Evolutionary conservation across 2,797 vertebrate species (phyloP).

Genomic region (Molothrus ater): DNA sequence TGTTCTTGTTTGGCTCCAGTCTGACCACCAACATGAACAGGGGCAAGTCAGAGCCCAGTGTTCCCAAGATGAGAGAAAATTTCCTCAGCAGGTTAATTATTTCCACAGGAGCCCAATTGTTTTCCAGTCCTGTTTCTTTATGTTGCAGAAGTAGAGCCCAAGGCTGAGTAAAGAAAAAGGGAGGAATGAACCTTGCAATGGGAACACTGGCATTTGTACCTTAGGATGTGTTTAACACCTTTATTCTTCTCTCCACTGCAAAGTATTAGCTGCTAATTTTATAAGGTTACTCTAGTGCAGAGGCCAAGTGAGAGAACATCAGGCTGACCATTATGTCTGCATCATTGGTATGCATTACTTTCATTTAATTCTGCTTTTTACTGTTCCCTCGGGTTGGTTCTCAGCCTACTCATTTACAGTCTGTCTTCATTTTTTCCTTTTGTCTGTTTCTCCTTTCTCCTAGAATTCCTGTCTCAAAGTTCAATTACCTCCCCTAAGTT

Average conservation of each 20-base stretch:
- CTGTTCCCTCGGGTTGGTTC: background rate
- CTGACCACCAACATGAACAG: fast-evolving
- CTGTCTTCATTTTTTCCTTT: background rate
- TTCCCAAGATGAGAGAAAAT: background rate
- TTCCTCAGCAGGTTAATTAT: background rate
- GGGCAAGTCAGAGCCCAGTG: background rate
- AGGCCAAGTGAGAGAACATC: background rate
- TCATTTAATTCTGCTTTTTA: background rate
- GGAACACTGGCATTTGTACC: background rate
- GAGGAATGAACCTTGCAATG: background rate
- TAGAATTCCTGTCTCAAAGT: background rate
- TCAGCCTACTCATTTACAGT: background rate
- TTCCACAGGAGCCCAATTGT: background rate
- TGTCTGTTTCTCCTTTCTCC: background rate
- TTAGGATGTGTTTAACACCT: background rate
- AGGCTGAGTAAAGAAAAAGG: background rate
- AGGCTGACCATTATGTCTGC: background rate
- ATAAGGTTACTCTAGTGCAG: background rate
- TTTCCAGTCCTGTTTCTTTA: background rate
- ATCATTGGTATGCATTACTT: background rate
- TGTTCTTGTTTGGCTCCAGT: background rate
- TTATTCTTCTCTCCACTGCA: background rate
- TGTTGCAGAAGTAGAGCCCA: background rate
- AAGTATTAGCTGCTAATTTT: background rate
- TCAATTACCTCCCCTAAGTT: background rate